Conservation (phyloP, 2,113 vertebrate genomes). For the Pseudorasbora parva region DNA sequence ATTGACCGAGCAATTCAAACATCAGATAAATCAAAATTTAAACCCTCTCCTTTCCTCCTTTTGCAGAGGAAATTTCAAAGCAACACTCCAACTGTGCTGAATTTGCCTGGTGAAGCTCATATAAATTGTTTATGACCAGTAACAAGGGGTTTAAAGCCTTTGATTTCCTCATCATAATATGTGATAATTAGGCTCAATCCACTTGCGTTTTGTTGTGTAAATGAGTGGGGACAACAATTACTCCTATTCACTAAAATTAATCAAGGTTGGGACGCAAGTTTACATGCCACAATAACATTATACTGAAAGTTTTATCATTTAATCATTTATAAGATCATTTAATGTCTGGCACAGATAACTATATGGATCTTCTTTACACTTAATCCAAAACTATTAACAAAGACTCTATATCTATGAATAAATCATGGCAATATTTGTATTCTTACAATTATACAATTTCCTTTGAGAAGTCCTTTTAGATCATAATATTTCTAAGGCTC, state of each 20-base stretch:
- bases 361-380: neutral
- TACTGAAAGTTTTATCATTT: slow-evolving; percentile 18
- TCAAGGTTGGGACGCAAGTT: slow-evolving; percentile 15
- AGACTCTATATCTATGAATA: neutral
- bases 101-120: slow-evolving; percentile 37
- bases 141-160: slow-evolving; percentile 49
- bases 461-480: neutral
- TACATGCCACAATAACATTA: neutral
- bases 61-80: slow-evolving; percentile 47
- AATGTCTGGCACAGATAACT: neutral
- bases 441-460: neutral
- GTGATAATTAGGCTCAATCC: slow-evolving; percentile 56
- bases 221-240: slow-evolving; percentile 40
- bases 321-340: slow-evolving; percentile 23
- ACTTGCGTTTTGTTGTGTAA: slow-evolving; percentile 43
- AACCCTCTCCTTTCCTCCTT: slow-evolving; percentile 15
- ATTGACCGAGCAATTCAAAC: slow-evolving; percentile 49
- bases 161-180: slow-evolving; percentile 60
- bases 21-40: slow-evolving; percentile 52
- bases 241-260: slow-evolving; percentile 43
- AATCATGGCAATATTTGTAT: neutral
- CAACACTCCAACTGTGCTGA: slow-evolving; percentile 51
- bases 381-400: neutral
- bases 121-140: slow-evolving; percentile 59
- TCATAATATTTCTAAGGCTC: neutral